Percentiles rank a stretch among this genome's conserved stretches.
Evolutionary conservation across 2,888 invertebrate species (phyloP).

Genomic region (Chaitophorus viminalis): DNA sequence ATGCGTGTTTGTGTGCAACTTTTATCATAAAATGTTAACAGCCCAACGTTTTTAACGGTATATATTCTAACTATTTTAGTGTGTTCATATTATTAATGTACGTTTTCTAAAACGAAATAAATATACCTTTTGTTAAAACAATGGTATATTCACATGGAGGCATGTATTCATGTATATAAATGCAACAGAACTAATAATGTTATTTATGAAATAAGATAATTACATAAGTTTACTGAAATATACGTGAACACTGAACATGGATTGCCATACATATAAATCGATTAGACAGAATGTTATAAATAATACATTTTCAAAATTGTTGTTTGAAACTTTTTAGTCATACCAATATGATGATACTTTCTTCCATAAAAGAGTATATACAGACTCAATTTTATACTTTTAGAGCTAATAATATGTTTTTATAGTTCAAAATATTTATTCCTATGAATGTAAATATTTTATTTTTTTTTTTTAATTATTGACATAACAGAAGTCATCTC

Average conservation of each 20-base stretch:
- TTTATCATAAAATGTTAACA: conserved; percentile 40
- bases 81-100: background rate
- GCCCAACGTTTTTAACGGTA: conserved; percentile 23
- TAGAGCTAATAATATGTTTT: no score
- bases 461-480: no score
- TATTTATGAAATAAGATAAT: background rate
- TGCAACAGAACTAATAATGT: background rate
- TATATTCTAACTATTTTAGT: conserved; percentile 1
- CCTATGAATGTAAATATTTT: no score
- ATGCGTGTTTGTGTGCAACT: conserved; percentile 30
- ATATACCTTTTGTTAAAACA: background rate
- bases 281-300: background rate
- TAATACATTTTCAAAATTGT: no score
- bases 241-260: background rate
- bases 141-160: background rate
- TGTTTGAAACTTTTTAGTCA: no score
- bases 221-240: background rate
- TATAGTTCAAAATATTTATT: no score
- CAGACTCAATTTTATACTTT: no score
- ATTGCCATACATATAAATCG: background rate
- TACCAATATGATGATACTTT: no score
- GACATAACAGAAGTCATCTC: no score
- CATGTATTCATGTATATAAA: background rate
- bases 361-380: no score
- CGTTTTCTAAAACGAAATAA: background rate